phyloP scores from a whole-genome alignment of 2,888 invertebrate genomes.

The Drosophila robusta region DNA sequence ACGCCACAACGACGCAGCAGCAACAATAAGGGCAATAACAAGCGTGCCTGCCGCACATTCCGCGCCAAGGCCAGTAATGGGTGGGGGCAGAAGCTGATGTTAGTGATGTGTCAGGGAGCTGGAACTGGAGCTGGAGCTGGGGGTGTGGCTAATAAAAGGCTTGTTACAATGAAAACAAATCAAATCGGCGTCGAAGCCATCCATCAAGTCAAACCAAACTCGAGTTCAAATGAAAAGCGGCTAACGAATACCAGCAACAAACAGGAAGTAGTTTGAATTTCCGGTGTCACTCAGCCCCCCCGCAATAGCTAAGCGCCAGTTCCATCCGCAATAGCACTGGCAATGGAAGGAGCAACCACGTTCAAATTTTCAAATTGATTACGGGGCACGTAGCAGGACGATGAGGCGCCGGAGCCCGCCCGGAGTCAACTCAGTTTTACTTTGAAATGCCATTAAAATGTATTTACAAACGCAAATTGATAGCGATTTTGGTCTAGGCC shows the following conservation, averaged over 20 bases:
- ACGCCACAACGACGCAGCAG: conserved; percentile 59
- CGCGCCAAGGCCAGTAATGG: conserved; percentile 53
- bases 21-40: conserved; percentile 69
- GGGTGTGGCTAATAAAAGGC: conserved; percentile 74
- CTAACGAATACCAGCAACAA: conserved; percentile 71
- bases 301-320: conserved; percentile 22
- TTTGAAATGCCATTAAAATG: conserved; percentile 81
- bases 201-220: conserved; percentile 67
- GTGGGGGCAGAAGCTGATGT: conserved; percentile 16
- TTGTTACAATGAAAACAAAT: conserved; percentile 79
- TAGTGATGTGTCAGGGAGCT: conserved; percentile 39
- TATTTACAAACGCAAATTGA: conserved; percentile 81
- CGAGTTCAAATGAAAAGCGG: conserved; percentile 69
- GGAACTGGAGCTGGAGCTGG: conserved; percentile 1
- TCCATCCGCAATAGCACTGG: conserved; percentile 23
- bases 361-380: conserved; percentile 76
- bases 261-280: conserved; percentile 82
- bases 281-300: conserved; percentile 70
- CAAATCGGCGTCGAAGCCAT: conserved; percentile 74
- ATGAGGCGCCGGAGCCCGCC: conserved; percentile 15
- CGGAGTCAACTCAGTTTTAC: conserved; percentile 65
- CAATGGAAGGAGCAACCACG: conserved; percentile 37
- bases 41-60: conserved; percentile 57
- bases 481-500: conserved; percentile 71
- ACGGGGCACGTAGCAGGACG: conserved; percentile 45